phyloP scores from a whole-genome alignment of 2,888 invertebrate genomes.

The Aelia acuminata region DNA sequence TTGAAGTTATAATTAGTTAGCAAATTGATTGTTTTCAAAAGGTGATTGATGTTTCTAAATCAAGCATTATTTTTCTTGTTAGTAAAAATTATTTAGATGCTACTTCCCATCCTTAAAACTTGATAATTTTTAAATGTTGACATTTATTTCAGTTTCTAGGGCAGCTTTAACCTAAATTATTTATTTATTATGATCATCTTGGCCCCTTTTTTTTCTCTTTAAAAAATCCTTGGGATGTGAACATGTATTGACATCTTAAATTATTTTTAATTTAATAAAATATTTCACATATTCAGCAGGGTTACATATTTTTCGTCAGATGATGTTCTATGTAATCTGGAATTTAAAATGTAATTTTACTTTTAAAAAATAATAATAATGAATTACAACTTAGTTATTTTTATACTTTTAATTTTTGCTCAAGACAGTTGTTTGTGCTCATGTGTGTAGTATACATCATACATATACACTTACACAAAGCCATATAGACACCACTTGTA shows the following conservation, averaged over 20 bases:
- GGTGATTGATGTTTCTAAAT: not conserved
- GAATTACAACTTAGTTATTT: not conserved
- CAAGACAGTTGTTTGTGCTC: not conserved
- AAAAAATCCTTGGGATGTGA: not conserved
- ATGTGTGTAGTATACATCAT: not conserved
- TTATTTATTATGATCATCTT: not conserved
- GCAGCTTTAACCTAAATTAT: not conserved
- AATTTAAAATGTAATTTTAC: not conserved
- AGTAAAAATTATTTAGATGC: not conserved
- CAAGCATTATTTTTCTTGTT: not conserved
- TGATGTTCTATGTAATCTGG: not conserved
- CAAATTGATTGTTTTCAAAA: not conserved
- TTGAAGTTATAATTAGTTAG: not conserved
- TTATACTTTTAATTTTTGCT: constrained; percentile 18
- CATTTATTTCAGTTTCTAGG: not conserved
- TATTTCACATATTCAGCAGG: not conserved
- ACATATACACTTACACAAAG: not conserved
- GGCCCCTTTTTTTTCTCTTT: not conserved
- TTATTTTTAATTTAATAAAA: not conserved
- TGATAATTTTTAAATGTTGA: not conserved
- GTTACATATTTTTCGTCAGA: not conserved
- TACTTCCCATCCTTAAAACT: not conserved
- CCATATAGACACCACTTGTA: not conserved
- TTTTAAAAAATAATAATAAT: not conserved
- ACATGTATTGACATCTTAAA: not conserved